Conservation (phyloP, 2,888 invertebrate species). For the Trissolcus japonicus region DNA sequence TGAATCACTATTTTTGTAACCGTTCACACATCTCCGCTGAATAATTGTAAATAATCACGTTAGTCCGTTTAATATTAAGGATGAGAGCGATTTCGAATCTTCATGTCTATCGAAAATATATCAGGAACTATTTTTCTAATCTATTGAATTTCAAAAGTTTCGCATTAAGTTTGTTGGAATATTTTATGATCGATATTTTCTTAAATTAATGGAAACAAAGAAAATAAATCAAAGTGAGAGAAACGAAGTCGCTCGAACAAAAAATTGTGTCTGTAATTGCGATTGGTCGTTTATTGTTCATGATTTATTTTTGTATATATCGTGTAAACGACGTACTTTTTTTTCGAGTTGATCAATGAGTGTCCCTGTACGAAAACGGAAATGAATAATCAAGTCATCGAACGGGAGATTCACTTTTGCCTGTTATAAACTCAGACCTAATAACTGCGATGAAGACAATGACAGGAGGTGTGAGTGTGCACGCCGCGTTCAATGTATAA, state of each 20-base stretch:
- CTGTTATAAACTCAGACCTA: conserved; percentile 24
- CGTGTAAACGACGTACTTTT: conserved; percentile 31
- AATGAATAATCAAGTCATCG: conserved; percentile 37
- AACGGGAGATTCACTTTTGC: conserved; percentile 17
- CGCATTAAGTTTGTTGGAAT: too few relatives aligned
- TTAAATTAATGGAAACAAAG: too few relatives aligned
- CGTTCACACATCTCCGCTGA: neutral
- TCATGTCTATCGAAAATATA: neutral
- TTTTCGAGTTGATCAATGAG: conserved; percentile 1
- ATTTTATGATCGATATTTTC: too few relatives aligned
- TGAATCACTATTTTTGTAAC: conserved; percentile 17
- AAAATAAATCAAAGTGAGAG: neutral
- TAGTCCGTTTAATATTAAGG: neutral
- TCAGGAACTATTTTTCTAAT: neutral
- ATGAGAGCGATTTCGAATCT: conserved; percentile 11
- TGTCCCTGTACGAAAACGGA: conserved; percentile 29
- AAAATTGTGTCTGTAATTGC: conserved; percentile 3
- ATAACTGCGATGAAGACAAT: conserved; percentile 21
- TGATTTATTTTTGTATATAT: conserved; percentile 32
- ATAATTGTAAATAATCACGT: conserved; percentile 23
- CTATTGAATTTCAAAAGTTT: neutral
- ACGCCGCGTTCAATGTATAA: conserved; percentile 52
- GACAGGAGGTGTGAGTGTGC: conserved; percentile 36
- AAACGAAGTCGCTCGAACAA: conserved; percentile 5
- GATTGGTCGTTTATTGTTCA: conserved; percentile 39